Evolutionary conservation across 2,113 vertebrate genomes (phyloP).

Genomic region (rat (Rattus norvegicus)): DNA sequence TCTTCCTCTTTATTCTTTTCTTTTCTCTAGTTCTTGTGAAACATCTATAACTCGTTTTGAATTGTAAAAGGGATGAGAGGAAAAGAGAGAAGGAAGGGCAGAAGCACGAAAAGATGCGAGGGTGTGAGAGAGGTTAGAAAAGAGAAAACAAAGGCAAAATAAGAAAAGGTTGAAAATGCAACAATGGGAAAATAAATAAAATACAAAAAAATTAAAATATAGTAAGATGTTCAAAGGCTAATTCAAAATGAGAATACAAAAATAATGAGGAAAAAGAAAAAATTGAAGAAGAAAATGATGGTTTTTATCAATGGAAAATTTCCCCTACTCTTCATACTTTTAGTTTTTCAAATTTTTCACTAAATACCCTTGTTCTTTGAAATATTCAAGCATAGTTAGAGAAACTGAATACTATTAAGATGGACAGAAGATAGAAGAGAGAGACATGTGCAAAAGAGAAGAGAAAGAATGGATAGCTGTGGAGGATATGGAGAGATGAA

Average conservation of each 20-base stretch:
- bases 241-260: background rate
- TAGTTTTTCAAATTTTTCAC: background rate
- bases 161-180: background rate
- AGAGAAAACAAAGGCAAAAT: background rate
- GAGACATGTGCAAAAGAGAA: background rate
- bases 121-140: background rate
- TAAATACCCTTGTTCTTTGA: slow-evolving; percentile 1
- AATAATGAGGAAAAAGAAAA: background rate
- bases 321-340: background rate
- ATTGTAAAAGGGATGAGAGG: background rate
- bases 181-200: background rate
- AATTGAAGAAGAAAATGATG: background rate
- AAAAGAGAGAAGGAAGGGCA: background rate
- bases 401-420: background rate
- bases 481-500: background rate
- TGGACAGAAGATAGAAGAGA: background rate
- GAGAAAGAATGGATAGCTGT: background rate
- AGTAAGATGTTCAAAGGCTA: background rate
- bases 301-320: slow-evolving; percentile 22
- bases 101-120: background rate
- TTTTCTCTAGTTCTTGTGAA: background rate
- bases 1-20: background rate
- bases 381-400: slow-evolving; percentile 15
- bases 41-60: background rate
- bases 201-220: background rate